Base-by-base conservation (phyloP, 2,113 vertebrate species). In the Hymenochirus boettgeri region DNA sequence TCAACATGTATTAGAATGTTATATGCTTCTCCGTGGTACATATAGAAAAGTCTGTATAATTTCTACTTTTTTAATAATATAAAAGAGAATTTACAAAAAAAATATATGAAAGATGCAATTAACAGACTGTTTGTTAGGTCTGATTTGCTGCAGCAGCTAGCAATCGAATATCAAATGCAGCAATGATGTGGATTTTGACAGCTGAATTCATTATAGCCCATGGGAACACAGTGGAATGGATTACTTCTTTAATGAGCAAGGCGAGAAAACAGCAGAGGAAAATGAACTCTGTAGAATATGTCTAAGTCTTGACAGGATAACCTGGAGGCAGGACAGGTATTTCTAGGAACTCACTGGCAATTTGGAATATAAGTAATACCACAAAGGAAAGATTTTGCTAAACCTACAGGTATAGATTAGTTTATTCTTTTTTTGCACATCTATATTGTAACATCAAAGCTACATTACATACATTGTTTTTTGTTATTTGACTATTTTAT, bases 131-230 rank as follows among this genome's bases (percentile, higher is more conserved):
- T 85, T 84, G 84, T 89, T 15, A 48, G 13, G 37, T 60, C 58
- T 80, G 78, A 75, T 79, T 85, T 78, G 76, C 74, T 76, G 75
- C 81, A 82, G 75, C 78, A 89, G 80, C 83, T 86, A 85, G 86
- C 80, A 81, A 83, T 82, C 81, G 78, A 75, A 84, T 83, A 81
- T 86, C 77, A 75, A 76, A 78, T 80, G 53, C 74, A 53, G 65
- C 70, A 81, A 72, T 57, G 74, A n/a, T 79, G 75, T 77, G 88
- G 81, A 29, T 71, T 77, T 77, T 82, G 85, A 83, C 85, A 89
- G 83, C 82, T 87, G 82, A 82, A 76, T 86, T 86, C 76, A 75
- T 84, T 82, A 82, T 67, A 71, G 77, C 78, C 78, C 71, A 72
- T 50, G 59, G 74, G 62, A 79, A 75, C 7, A 21, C 2, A 35